Base-by-base conservation (phyloP, 2,797 vertebrate genomes). In the Coilia nasus region DNA sequence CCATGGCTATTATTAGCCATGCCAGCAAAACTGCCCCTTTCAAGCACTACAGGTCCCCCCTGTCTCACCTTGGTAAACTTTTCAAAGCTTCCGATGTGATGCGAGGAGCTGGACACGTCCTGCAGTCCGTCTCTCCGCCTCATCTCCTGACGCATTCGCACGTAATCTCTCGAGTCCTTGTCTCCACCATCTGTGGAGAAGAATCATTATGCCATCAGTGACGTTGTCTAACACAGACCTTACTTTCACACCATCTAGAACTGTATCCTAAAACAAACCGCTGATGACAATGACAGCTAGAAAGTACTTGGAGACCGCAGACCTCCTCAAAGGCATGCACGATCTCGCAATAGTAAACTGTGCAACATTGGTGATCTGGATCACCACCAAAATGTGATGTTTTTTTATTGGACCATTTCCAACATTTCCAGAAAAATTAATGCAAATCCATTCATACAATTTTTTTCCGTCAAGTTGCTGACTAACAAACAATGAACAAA, bases 11-110 rank as follows among this genome's bases (percentile, higher is more conserved):
- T 54, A 41, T 41, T 41, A 41, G 35, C 5, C 35, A 21, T 3
- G 57, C 17, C 17, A 21, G 17, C 6, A 59, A 19, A 4, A 59
- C 21, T 21, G 2, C 17, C 6, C 57, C 57, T 21, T 5, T 3
- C 17, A 59, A 59, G 28, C 17, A 62, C 81, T 9, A 86, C 62
- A 5, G 59, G 31, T 64, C 1, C 21, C 10, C 15, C 14, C 78
- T 71, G 35, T 15, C 83, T 44, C 88, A 98, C 98, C 96, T 97
- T 99, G 59, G 98, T 99, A 89, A 98, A 92, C 85, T 90, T 97
- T 92, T 99, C 98, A n/a, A 99, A 99, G 88, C 90, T 93, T 78
- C 98, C 98, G 5, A 99, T 96, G 50, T 93, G 92, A 57, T 93
- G 91, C 83, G 89, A 88, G 5, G 91, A 71, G 57, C 93, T 91